Percentiles rank a stretch among this genome's conserved stretches.
Evolutionary conservation across 2,888 invertebrate species (phyloP).

Genomic region (Conus canariensis): DNA sequence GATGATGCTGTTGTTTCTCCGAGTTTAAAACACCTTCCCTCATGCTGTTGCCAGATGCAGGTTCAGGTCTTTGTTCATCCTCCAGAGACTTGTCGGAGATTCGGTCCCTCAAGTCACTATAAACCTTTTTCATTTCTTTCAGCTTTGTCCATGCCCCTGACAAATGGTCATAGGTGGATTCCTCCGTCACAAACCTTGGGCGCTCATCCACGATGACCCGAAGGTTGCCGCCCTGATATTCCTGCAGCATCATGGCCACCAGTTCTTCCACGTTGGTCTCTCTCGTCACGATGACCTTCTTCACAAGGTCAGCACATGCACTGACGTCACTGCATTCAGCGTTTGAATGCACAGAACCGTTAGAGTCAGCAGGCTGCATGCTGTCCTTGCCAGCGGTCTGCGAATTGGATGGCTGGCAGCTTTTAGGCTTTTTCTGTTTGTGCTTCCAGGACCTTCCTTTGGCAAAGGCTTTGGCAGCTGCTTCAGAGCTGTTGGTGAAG

Average conservation of each 20-base stretch:
- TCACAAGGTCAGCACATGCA: not conserved
- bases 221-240: not conserved
- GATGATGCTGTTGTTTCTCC: too few species aligned
- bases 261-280: slow-evolving; percentile 23
- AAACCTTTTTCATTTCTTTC: slow-evolving; percentile 14
- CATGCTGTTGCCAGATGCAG: too few species aligned
- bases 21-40: too few species aligned
- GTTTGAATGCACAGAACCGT: too few species aligned
- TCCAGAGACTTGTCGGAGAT: not conserved
- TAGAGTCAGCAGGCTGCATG: too few species aligned
- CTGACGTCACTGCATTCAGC: not conserved
- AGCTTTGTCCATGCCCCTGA: not conserved
- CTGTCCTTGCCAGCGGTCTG: not conserved
- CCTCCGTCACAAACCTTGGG: not conserved
- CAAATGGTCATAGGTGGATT: not conserved
- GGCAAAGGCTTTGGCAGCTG: not conserved
- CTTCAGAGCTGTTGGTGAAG: not conserved
- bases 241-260: not conserved
- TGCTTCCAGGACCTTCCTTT: not conserved
- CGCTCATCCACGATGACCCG: slow-evolving; percentile 23
- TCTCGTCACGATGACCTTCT: not conserved
- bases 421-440: not conserved
- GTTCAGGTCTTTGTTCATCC: too few species aligned
- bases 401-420: not conserved
- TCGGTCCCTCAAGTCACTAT: not conserved